Base-by-base conservation (phyloP, 1,140 invertebrate genomes). In the Drosophila pallidifrons region DNA sequence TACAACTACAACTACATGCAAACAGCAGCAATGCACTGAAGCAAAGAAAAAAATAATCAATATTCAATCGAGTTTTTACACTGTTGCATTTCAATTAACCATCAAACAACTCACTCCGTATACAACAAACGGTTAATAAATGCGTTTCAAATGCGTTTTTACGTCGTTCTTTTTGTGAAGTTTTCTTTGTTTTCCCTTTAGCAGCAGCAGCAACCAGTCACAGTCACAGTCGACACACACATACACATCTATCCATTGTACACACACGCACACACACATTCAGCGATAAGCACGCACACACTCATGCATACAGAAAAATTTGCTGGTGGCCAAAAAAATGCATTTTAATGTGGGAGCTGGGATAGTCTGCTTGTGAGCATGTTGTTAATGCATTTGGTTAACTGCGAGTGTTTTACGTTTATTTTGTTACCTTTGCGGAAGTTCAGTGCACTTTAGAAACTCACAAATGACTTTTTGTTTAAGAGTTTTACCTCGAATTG, bases 181-280 rank as follows among this genome's bases (percentile, higher is more conserved):
- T 89, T 89, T 89, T 89, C 85, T 89, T 89, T 89, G 85, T 89
- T 89, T 89, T 89, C 85, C 85, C 78, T 75, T 57, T 38, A 54
- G 38, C 70, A 75, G 47, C 52, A 60, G 45, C 59, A 65, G 52
- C 82, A 83, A 66, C 67, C 83, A 87, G 82, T 87, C 83, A 82
- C 83, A 82, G 77, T 85, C 65, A 55, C 52, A 64, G 51, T 54
- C 51, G 61, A 73, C 81, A 83, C 72, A 65, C 77, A 68, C 71
- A 70, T 47, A 51, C 75, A 63, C 41, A 57, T 25, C 15, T 45
- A 63, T 55, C 15, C 57, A 51, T 54, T 67, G 68, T 70, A 59
- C 77, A 73, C 61, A 52, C 30, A 51, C 52, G 54, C 60, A 66
- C 73, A 38, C 73, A 59, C 70, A 72, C 65, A 58, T 68, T 68